Evolutionary conservation across 2,888 invertebrate genomes (phyloP).

Genomic region (Caenorhabditis plicata): DNA sequence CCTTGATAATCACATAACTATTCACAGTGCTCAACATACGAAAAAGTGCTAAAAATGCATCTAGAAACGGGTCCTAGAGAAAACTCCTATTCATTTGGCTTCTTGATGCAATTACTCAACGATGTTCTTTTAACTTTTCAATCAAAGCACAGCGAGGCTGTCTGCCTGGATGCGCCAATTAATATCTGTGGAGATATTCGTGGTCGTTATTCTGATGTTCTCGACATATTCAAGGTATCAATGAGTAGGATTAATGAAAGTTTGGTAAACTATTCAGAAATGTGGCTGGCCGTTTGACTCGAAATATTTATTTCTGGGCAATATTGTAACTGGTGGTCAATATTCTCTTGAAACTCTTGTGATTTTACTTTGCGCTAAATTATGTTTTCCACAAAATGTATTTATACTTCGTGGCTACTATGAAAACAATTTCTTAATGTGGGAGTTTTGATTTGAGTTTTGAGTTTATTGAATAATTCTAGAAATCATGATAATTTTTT

Average conservation of each 20-base stretch:
- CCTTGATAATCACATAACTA: too few species aligned
- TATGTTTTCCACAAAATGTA: conserved; percentile 20
- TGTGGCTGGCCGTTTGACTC: conserved; percentile 46
- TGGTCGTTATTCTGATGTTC: conserved; percentile 41
- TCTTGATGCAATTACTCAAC: conserved; percentile 26
- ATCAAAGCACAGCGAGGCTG: conserved; percentile 12
- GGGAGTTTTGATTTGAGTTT: neutral
- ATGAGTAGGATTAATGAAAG: neutral
- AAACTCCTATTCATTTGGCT: conserved; percentile 26
- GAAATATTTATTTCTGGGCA: conserved; percentile 47
- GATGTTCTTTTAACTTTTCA: conserved; percentile 7
- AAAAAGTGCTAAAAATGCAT: conserved; percentile 21
- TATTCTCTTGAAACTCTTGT: conserved; percentile 22
- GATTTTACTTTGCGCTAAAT: conserved; percentile 11
- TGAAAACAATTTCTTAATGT: conserved; percentile 20
- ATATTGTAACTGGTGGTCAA: conserved; percentile 35
- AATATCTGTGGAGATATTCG: conserved; percentile 44
- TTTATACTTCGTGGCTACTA: conserved; percentile 18
- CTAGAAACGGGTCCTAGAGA: conserved; percentile 31
- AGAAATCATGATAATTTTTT: conserved; percentile 15
- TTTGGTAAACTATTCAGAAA: conserved; percentile 10
- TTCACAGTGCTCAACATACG: too few species aligned
- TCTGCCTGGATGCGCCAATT: conserved; percentile 26
- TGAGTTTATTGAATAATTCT: neutral
- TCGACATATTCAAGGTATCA: conserved; percentile 40